Conservation (phyloP, 2,888 invertebrate genomes). For the Hirtodrosophila confusa region DNA sequence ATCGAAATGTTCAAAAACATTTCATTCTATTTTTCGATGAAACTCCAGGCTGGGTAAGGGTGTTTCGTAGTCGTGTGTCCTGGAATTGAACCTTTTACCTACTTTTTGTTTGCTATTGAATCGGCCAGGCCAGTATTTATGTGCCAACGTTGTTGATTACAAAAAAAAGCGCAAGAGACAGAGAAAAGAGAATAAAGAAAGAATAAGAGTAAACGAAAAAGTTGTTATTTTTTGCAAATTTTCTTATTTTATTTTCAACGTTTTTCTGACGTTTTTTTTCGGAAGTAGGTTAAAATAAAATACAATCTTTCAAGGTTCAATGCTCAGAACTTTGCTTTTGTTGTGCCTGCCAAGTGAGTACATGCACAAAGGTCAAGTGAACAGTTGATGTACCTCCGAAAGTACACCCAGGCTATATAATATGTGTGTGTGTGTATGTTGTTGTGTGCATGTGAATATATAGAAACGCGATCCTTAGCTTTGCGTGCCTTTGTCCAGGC, state of each 20-base stretch:
- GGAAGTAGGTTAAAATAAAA: slow-evolving; percentile 65
- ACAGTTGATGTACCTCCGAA: slow-evolving; percentile 37
- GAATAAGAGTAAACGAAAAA: slow-evolving; percentile 37
- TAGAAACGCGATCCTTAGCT: slow-evolving; percentile 42
- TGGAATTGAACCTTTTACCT: neutral
- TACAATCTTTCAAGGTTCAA: slow-evolving; percentile 68
- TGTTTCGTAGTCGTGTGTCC: neutral
- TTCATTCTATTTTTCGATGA: too few relatives aligned
- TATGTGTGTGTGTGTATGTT: too few relatives aligned
- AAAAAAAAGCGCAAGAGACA: slow-evolving; percentile 22
- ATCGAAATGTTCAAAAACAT: too few relatives aligned
- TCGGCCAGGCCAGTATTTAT: slow-evolving; percentile 52
- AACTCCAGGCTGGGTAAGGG: too few relatives aligned
- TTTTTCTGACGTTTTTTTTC: slow-evolving; percentile 8
- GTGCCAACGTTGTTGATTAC: slow-evolving; percentile 53
- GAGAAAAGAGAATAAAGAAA: slow-evolving; percentile 10
- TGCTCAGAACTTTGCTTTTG: slow-evolving; percentile 41
- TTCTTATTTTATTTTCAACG: slow-evolving; percentile 22
- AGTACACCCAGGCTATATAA: neutral
- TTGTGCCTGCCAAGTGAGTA: slow-evolving; percentile 18
- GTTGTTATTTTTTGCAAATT: slow-evolving; percentile 22
- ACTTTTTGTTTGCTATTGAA: slow-evolving; percentile 15
- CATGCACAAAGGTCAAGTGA: slow-evolving; percentile 66
- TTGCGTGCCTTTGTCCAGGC: slow-evolving; percentile 48
- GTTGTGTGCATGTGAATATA: slow-evolving; percentile 1